A percentile compares a stretch with the other conserved stretches of the same genome.
phyloP scores from a whole-genome alignment of 2,888 invertebrate genomes.

The Nysson spinosus region DNA sequence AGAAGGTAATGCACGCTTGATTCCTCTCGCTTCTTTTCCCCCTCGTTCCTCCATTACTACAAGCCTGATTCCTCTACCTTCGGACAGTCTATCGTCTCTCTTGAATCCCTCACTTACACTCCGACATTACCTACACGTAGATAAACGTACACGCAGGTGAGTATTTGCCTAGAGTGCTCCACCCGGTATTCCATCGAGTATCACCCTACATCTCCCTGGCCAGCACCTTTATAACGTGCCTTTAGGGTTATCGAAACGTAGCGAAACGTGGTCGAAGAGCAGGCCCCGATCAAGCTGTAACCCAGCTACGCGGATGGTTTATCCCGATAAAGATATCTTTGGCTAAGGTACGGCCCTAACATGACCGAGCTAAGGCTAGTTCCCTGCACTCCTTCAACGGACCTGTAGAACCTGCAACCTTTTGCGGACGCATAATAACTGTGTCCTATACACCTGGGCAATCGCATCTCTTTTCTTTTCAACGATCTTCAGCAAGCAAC shows the following conservation, averaged over 20 bases:
- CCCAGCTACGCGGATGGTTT: constrained; percentile 53
- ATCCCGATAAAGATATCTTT: constrained; percentile 65
- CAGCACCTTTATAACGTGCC: constrained; percentile 41
- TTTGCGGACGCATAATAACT: constrained; percentile 27
- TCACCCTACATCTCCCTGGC: constrained; percentile 3
- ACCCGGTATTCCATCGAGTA: constrained; percentile 48
- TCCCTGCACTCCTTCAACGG: constrained; percentile 37
- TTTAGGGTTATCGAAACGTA: constrained; percentile 58
- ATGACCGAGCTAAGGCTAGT: constrained; percentile 35
- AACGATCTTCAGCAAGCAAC: too few species aligned
- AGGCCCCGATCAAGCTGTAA: constrained; percentile 56
- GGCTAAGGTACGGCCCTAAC: constrained; percentile 55
- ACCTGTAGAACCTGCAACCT: constrained; percentile 47
- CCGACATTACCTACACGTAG: background rate
- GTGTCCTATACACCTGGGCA: too few species aligned
- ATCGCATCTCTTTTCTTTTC: too few species aligned
- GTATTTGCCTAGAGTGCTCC: constrained; percentile 52
- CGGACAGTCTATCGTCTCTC: constrained; percentile 34
- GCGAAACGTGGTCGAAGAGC: constrained; percentile 51
- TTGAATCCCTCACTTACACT: constrained; percentile 26
- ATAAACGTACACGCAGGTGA: constrained; percentile 22
- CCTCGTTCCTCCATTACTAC: constrained; percentile 12
- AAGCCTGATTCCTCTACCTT: constrained; percentile 32
- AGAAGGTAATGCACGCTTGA: constrained; percentile 68
- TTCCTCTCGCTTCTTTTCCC: constrained; percentile 29